Conservation (phyloP, 2,797 vertebrate species). For the Menidia menidia region DNA sequence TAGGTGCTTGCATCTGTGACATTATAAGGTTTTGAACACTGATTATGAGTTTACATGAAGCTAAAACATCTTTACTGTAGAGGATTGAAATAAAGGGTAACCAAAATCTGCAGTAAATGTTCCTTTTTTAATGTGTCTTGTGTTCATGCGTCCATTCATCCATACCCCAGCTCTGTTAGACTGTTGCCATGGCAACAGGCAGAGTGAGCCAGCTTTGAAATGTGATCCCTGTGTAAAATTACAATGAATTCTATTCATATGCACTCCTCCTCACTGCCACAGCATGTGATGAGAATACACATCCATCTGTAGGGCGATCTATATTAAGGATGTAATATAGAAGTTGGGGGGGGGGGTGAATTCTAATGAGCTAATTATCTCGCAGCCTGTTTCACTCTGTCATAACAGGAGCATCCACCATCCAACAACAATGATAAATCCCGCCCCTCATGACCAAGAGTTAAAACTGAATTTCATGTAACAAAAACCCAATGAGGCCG, state of each 20-base stretch:
- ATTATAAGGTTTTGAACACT: background rate
- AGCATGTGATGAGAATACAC: constrained; percentile 49
- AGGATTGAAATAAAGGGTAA: constrained; percentile 11
- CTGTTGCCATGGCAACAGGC: constrained; percentile 79
- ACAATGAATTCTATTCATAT: constrained; percentile 67
- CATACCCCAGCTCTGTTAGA: constrained; percentile 56
- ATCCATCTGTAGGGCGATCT: constrained; percentile 30
- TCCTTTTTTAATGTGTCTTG: constrained; percentile 29
- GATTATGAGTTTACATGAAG: constrained; percentile 4
- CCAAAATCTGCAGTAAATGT: constrained; percentile 34
- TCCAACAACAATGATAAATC: constrained; percentile 1
- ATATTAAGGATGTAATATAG: constrained; percentile 17
- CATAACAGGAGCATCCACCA: constrained; percentile 16
- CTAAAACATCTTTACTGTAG: constrained; percentile 14
- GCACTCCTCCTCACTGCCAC: constrained; percentile 40
- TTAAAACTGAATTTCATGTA: constrained; percentile 29
- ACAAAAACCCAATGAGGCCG: constrained; percentile 38
- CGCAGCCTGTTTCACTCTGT: constrained; percentile 20
- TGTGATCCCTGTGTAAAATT: constrained; percentile 60
- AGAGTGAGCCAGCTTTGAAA: constrained; percentile 69
- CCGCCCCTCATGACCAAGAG: constrained; percentile 25
- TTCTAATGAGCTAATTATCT: constrained; percentile 37
- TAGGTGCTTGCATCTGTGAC: background rate
- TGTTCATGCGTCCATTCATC: constrained; percentile 51
- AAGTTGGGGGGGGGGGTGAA: constrained; percentile 11